phyloP scores from a whole-genome alignment of 2,888 invertebrate species.

The Thereva nobilitata region DNA sequence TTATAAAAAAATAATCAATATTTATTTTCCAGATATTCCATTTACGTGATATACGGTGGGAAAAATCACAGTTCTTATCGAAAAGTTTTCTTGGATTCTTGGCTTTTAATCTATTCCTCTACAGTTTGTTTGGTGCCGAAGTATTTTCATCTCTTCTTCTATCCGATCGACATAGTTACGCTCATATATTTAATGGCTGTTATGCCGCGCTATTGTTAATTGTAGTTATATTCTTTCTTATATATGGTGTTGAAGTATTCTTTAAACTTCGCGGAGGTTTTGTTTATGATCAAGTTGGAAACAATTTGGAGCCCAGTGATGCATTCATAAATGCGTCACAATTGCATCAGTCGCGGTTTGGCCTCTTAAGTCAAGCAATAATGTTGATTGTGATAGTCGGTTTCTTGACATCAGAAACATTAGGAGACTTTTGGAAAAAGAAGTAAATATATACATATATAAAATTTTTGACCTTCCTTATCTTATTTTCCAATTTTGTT shows the following conservation, averaged over 20 bases:
- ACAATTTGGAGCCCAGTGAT: conserved; percentile 61
- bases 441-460: conserved; percentile 66
- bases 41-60: conserved; percentile 82
- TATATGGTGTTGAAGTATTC: conserved; percentile 92
- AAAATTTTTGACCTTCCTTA: conserved; percentile 35
- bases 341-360: conserved; percentile 86
- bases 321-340: conserved; percentile 79
- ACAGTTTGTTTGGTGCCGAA: conserved; percentile 80
- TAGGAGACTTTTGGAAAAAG: conserved; percentile 91
- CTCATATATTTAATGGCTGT: conserved; percentile 88
- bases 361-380: conserved; percentile 85
- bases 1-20: conserved; percentile 3
- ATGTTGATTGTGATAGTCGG: conserved; percentile 88
- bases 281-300: conserved; percentile 71
- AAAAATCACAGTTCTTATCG: conserved; percentile 85
- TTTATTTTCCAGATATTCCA: conserved; percentile 78
- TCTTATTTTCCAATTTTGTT: conserved; percentile 40
- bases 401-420: conserved; percentile 87
- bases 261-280: conserved; percentile 91
- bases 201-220: conserved; percentile 90
- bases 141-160: conserved; percentile 56
- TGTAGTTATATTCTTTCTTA: conserved; percentile 88
- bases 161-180: conserved; percentile 61
- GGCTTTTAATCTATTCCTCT: conserved; percentile 86
- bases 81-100: conserved; percentile 90